Base-by-base conservation (phyloP, 1,140 invertebrate genomes). In the Antheraea mylitta region DNA sequence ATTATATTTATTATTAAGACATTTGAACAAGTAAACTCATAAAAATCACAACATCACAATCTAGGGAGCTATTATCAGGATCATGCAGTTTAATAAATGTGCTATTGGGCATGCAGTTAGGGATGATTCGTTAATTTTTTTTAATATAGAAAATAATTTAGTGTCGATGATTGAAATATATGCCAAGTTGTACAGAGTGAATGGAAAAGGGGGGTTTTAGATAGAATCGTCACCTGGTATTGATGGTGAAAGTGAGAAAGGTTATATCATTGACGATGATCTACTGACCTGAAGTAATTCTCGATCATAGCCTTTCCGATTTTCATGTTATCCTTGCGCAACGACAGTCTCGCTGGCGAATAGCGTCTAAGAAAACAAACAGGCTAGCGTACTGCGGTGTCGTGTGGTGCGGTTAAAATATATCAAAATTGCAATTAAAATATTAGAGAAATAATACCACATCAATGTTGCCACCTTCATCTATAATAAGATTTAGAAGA, bases 241-340 rank as follows among this genome's bases (percentile, higher is more conserved):
- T 42, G 38, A 9, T 42, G 11, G 11, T 42, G 7, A 42, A 42
- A 42, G 2, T 8, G 11, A 42, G 38, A 42, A 58, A 38, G 18
- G 42, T 59, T 18, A 61, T n/a, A 42, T 60, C 66, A 72, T 62
- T 58, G 45, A 53, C 11, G 45, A 53, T 53, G 16, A 53, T 2
- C 9, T 53, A 53, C 94, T 95, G 93, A 96, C 95, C 95, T 96
- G 92, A 96, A 94, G 87, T 94, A 95, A 76, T 92, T 96, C 92
- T 96, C 95, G 89, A 96, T 94, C 77, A 96, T 94, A 85, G 95
- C 95, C 78, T 95, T 94, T 77, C 94, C 93, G 80, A 95, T 92
- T 93, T 95, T 95, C 89, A 95, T 93, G 78, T 95, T 95, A 93
- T 94, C 94, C 93, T 96, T 96, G 83, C 95, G 94, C 86, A 96